phyloP scores from a whole-genome alignment of 2,888 invertebrate genomes.

The Halocaridina rubra region DNA sequence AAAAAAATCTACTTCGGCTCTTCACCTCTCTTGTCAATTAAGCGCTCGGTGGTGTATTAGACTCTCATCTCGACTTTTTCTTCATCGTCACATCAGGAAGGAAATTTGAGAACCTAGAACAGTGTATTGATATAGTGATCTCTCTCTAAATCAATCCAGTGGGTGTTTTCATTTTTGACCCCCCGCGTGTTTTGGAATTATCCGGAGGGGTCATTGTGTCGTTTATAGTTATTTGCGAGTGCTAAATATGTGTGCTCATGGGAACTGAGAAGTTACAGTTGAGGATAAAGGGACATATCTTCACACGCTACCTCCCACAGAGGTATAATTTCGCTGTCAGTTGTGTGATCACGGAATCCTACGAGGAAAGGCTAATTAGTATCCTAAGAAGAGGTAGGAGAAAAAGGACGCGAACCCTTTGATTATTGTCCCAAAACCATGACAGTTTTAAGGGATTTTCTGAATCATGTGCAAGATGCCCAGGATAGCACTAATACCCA shows the following conservation, averaged over 20 bases:
- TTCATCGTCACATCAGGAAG: no score
- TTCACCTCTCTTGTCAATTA: no score
- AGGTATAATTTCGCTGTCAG: neutral
- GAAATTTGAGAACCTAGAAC: no score
- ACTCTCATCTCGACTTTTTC: no score
- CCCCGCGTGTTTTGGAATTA: no score
- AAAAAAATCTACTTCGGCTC: no score
- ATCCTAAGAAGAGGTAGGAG: neutral
- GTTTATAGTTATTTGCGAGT: no score
- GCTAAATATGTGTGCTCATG: conserved; percentile 29
- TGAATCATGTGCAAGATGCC: conserved; percentile 37
- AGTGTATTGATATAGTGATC: no score
- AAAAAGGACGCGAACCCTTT: neutral
- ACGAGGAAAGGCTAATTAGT: neutral
- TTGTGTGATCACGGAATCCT: neutral
- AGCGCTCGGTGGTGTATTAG: no score
- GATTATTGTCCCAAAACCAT: neutral
- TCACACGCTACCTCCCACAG: neutral
- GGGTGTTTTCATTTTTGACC: no score
- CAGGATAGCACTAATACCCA: neutral
- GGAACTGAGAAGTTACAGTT: conserved; percentile 16
- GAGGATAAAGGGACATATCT: neutral
- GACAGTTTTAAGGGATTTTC: conserved; percentile 50
- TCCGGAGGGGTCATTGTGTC: no score
- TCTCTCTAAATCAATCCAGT: no score